These are phyloP conservation scores for Anthophora plumipes DNA, from an alignment of 2,888 invertebrate genomes.

Conservation along the genomic window DNA sequence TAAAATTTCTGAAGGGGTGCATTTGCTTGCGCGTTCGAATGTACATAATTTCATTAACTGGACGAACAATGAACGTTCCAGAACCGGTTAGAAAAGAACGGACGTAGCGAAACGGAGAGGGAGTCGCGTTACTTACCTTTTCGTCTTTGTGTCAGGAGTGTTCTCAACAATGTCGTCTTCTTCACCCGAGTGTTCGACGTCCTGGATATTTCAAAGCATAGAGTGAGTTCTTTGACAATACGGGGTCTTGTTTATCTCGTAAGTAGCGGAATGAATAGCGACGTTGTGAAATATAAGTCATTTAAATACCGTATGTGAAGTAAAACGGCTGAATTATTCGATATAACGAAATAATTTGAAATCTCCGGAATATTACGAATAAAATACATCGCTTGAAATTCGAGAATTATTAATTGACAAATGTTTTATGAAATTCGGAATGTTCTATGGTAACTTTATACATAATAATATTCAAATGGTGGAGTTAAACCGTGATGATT, in stretches of 20 bases:
- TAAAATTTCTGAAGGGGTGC: not conserved
- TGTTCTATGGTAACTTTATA: not conserved
- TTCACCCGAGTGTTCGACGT: constrained; percentile 51
- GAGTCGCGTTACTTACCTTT: constrained; percentile 63
- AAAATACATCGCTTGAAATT: not conserved
- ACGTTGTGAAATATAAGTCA: constrained; percentile 21
- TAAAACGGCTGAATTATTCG: not conserved
- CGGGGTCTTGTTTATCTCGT: constrained; percentile 38
- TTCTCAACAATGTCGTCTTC: constrained; percentile 69
- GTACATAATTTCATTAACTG: not conserved
- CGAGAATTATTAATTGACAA: not conserved
- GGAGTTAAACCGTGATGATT: not conserved
- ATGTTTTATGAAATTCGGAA: not conserved
- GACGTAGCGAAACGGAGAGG: constrained; percentile 1
- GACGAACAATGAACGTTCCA: constrained; percentile 13
- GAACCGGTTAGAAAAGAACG: not conserved
- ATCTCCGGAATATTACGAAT: not conserved
- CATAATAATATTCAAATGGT: not conserved
- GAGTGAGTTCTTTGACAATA: constrained; percentile 40
- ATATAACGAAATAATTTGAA: not conserved
- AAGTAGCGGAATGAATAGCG: constrained; percentile 32
- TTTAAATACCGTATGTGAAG: not conserved
- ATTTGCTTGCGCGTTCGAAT: no score
- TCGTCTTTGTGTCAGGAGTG: constrained; percentile 63
- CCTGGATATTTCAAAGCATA: constrained; percentile 60